A percentile compares a stretch with the other conserved stretches of the same genome.
phyloP scores from a whole-genome alignment of 1,140 invertebrate species.

The Venturia canescens region DNA sequence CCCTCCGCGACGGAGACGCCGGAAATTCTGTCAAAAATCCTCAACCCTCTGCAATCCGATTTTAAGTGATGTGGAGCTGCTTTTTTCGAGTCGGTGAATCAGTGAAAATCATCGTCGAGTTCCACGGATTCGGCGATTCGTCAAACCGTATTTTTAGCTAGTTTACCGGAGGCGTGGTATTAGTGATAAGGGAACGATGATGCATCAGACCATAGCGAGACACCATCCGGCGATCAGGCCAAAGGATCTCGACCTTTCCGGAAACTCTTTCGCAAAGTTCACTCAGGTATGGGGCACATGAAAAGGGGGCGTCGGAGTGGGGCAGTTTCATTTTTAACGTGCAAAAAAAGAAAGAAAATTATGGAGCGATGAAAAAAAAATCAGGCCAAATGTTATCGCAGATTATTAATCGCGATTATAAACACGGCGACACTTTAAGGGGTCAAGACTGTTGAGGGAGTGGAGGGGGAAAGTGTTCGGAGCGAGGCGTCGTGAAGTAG shows the following conservation, averaged over 20 bases:
- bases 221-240: constrained; percentile 26
- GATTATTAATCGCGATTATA: too few species aligned
- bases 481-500: too few species aligned
- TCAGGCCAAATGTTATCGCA: neutral
- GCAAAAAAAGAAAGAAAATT: neutral
- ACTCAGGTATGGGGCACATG: constrained; percentile 37
- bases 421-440: too few species aligned
- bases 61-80: too few species aligned
- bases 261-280: constrained; percentile 41
- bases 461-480: too few species aligned
- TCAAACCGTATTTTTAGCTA: neutral
- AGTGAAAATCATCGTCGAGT: neutral
- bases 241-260: constrained; percentile 44
- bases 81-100: too few species aligned
- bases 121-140: neutral
- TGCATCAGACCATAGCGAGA: constrained; percentile 36
- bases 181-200: neutral
- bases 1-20: too few species aligned
- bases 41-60: too few species aligned
- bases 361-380: neutral
- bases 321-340: neutral
- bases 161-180: neutral
- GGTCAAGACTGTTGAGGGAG: too few species aligned
- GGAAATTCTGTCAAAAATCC: too few species aligned
- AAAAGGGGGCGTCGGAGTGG: neutral